Evolutionary conservation across 2,888 invertebrate species (phyloP).

Genomic region (Leucozona laternaria): DNA sequence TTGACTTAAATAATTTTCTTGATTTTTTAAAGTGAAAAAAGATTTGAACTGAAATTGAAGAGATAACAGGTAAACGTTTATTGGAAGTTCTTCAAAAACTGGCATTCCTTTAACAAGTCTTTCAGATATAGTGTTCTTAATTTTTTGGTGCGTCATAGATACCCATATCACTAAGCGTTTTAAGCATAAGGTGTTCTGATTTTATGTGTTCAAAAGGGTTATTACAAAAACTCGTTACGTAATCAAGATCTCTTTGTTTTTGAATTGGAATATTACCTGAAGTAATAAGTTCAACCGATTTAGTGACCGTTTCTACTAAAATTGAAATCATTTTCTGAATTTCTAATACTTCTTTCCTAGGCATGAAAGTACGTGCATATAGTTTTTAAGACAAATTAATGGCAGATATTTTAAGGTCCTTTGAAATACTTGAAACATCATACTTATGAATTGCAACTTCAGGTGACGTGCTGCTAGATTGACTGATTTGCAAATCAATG

Average conservation of each 20-base stretch:
- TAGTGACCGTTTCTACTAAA: not conserved
- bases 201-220: not conserved
- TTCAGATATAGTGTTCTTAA: not conserved
- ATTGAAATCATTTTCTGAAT: slow-evolving; percentile 1
- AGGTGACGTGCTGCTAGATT: too few relatives aligned
- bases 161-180: not conserved
- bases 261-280: not conserved
- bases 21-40: slow-evolving; percentile 5
- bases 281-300: not conserved
- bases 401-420: not conserved
- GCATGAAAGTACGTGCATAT: not conserved
- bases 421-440: not conserved
- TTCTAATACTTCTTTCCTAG: not conserved
- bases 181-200: not conserved
- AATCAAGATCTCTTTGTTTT: not conserved
- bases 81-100: not conserved
- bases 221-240: not conserved
- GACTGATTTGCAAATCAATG: too few relatives aligned
- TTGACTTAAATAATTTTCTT: not conserved
- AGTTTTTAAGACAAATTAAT: not conserved
- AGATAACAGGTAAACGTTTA: not conserved
- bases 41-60: slow-evolving; percentile 6
- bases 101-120: not conserved
- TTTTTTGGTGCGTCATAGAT: not conserved
- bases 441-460: not conserved